phyloP scores from a whole-genome alignment of 2,888 invertebrate genomes.

The Heliconius cydno region DNA sequence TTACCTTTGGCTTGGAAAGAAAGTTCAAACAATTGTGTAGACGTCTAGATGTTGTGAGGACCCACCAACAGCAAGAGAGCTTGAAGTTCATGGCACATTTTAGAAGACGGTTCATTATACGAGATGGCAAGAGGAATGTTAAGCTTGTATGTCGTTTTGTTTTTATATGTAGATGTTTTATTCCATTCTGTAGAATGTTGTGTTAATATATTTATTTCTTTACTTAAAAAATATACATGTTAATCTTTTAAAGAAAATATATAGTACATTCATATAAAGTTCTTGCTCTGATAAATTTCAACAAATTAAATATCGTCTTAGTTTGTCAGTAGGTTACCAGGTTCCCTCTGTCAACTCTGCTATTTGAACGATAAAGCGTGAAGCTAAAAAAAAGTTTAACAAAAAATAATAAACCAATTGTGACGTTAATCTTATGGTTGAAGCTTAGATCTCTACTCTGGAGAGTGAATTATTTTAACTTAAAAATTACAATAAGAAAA shows the following conservation, averaged over 20 bases:
- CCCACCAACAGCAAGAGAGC: slow-evolving; percentile 99
- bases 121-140: slow-evolving; percentile 90
- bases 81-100: slow-evolving; percentile 99
- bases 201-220: background rate
- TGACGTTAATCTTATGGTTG: too few relatives aligned
- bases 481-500: too few relatives aligned
- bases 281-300: background rate
- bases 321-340: too few relatives aligned
- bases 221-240: too few relatives aligned
- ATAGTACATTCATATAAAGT: background rate
- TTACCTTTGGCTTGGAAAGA: slow-evolving; percentile 93
- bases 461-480: background rate
- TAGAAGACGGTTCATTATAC: slow-evolving; percentile 95
- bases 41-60: slow-evolving; percentile 92
- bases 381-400: background rate
- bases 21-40: slow-evolving; percentile 77
- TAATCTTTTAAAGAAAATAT: background rate
- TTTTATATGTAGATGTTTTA: background rate
- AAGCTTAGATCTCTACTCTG: background rate
- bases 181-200: background rate
- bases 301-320: background rate
- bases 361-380: too few relatives aligned
- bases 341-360: too few relatives aligned
- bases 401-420: background rate
- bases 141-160: slow-evolving; percentile 63